Percentiles rank a stretch among this genome's conserved stretches.
Evolutionary conservation across 1,140 invertebrate species (phyloP).

Genomic region (Aporrectodea caliginosa): DNA sequence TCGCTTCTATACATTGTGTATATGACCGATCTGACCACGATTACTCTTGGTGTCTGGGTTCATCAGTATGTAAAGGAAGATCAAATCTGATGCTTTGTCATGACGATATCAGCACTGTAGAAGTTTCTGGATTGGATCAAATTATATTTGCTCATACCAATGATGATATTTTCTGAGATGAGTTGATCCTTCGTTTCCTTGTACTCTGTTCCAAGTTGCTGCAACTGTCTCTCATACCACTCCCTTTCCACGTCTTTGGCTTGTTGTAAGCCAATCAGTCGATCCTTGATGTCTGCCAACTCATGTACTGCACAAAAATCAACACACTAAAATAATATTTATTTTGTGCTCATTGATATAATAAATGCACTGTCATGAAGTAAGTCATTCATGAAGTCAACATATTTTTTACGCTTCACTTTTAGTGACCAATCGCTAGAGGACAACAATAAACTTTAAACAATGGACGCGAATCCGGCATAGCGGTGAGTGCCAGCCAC

Average conservation of each 20-base stretch:
- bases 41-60: too few species aligned
- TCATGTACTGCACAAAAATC: constrained; percentile 52
- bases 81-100: too few species aligned
- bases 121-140: too few species aligned
- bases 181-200: constrained; percentile 77
- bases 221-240: constrained; percentile 60
- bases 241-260: constrained; percentile 63
- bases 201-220: constrained; percentile 66
- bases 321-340: background rate
- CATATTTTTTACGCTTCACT: background rate
- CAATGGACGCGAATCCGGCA: background rate
- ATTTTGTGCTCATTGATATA: background rate
- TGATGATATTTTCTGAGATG: constrained; percentile 76
- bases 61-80: too few species aligned
- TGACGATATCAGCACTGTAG: too few species aligned
- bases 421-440: background rate
- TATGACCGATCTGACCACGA: too few species aligned
- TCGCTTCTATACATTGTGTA: too few species aligned
- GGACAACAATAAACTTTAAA: background rate
- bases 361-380: too few species aligned
- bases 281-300: constrained; percentile 71
- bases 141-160: constrained; percentile 54
- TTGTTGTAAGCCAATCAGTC: constrained; percentile 68
- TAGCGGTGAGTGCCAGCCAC: background rate
- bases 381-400: too few species aligned